Base-by-base conservation (phyloP, 2,797 vertebrate genomes). In the Sphenodon punctatus region DNA sequence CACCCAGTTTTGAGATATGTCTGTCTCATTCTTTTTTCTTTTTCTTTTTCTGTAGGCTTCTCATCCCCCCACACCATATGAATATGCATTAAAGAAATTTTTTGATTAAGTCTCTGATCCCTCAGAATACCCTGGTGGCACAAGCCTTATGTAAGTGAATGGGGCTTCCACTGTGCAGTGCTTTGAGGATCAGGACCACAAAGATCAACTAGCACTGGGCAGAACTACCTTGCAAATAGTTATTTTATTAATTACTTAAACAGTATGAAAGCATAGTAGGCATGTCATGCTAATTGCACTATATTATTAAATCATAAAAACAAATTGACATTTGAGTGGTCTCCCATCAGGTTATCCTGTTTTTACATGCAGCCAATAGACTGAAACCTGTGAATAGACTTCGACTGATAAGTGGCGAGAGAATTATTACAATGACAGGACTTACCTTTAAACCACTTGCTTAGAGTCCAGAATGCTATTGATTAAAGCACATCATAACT, bases 401-500 rank as follows among this genome's bases (percentile, higher is more conserved):
- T 51, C 84, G 45, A 3, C 7, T 76, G 48, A 74, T 84, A 80
- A 58, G 81, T 86, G 43, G 8, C 32, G 48, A 36, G 8, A 55
- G 53, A 81, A 71, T 83, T 85, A 72, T 67, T 83, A 66, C 19
- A 19, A 58, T 66, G 42, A 59, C 39, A 69, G 70, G 27, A 43
- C 20, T 74, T 67, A 48, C 69, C 36, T 67, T 78, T 76, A 87
- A 80, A 64, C 19, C 23, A 80, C 6, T 75, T 74, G 34, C 69
- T 58, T 69, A n/a, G 41, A 58, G 13, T 64, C 67, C 59, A 84
- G 41, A 53, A 60, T 38, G 63, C 38, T 89, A 78, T 61, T 77
- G 36, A 16, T 68, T 87, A 81, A 75, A 74, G 34, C 23, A 51
- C 41, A 77, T 78, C 38, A 23, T 82, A 85, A 64, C 83, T 85